Conservation (phyloP, 1,140 invertebrate species). For the Whitmania pigra region DNA sequence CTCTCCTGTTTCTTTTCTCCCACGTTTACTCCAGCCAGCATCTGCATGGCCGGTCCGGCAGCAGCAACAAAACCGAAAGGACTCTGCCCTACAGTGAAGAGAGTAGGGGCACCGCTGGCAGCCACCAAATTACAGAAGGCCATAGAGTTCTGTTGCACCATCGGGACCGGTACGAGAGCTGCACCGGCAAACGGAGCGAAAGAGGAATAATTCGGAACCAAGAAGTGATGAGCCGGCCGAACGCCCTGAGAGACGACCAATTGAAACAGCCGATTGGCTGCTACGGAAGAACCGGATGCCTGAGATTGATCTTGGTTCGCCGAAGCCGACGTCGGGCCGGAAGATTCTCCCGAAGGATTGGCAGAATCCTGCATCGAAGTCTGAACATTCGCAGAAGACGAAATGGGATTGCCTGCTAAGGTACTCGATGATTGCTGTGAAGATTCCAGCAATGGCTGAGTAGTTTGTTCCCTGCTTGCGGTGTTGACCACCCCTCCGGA, state of each 20-base stretch:
- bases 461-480: background rate
- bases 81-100: constrained; percentile 15
- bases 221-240: background rate
- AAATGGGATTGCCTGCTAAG: background rate
- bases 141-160: constrained; percentile 10
- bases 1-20: background rate
- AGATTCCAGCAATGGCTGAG: background rate
- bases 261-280: background rate
- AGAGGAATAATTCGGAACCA: constrained; percentile 12
- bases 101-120: background rate
- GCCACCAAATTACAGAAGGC: constrained; percentile 16
- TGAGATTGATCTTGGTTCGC: background rate
- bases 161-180: background rate
- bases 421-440: background rate
- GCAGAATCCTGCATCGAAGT: background rate
- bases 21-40: background rate
- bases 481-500: background rate
- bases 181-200: constrained; percentile 15
- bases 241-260: background rate
- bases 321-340: background rate
- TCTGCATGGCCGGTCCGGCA: background rate
- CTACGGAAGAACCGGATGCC: background rate
- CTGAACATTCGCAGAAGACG: constrained; percentile 4
- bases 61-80: constrained; percentile 9
- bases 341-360: background rate